Evolutionary conservation across 2,888 invertebrate species (phyloP).

Genomic region (Sinhomidia bicolor): DNA sequence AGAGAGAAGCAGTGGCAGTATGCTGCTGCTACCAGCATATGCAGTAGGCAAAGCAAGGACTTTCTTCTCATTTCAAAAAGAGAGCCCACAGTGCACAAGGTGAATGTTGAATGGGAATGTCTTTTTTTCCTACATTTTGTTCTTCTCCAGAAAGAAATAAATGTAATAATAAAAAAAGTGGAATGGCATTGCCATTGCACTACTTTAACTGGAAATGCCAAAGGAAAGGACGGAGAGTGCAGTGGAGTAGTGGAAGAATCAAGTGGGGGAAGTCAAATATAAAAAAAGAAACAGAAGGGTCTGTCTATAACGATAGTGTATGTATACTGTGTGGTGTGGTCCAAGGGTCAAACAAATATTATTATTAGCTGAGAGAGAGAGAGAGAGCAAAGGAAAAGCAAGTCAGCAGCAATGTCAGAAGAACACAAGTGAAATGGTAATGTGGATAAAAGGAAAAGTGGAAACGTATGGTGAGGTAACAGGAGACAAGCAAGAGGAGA

Average conservation of each 20-base stretch:
- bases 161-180: constrained; percentile 35
- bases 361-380: too few relatives aligned
- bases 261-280: neutral
- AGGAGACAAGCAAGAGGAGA: neutral
- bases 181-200: constrained; percentile 35
- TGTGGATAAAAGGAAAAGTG: neutral
- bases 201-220: neutral
- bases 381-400: neutral
- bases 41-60: neutral
- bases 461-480: constrained; percentile 16
- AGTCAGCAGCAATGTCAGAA: neutral
- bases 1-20: neutral
- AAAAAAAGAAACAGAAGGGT: neutral
- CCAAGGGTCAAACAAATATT: constrained; percentile 44
- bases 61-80: constrained; percentile 18
- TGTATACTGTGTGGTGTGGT: neutral
- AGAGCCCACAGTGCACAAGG: constrained; percentile 28
- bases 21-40: too few relatives aligned
- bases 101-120: constrained; percentile 35
- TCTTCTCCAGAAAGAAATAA: neutral
- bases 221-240: neutral
- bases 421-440: neutral
- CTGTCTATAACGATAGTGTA: neutral
- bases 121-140: neutral
- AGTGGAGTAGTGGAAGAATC: neutral